Percentiles rank a stretch among this genome's conserved stretches.
phyloP scores from a whole-genome alignment of 1,140 invertebrate genomes.

The Eriocheir sinensis region DNA sequence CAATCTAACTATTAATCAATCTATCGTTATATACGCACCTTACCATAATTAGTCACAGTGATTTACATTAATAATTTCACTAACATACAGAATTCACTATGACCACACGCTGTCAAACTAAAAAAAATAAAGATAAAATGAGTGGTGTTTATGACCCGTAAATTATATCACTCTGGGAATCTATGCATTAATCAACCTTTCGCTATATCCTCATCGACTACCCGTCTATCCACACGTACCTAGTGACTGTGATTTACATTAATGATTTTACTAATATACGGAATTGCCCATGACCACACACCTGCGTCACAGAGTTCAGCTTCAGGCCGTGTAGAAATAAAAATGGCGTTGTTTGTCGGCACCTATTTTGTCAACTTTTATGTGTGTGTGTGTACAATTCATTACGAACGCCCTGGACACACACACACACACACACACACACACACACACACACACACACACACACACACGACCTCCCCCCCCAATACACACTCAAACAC shows the following conservation, averaged over 20 bases:
- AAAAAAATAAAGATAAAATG: too few relatives aligned
- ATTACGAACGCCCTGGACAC: not conserved
- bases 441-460: not conserved
- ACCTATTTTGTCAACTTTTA: not conserved
- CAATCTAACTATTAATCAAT: too few relatives aligned
- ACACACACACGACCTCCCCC: not conserved
- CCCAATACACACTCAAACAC: not conserved
- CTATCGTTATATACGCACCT: too few relatives aligned
- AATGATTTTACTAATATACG: too few relatives aligned
- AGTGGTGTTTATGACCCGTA: too few relatives aligned
- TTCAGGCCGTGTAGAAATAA: not conserved
- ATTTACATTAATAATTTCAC: too few relatives aligned
- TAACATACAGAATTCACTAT: too few relatives aligned
- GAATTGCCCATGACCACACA: too few relatives aligned
- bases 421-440: slow-evolving; percentile 22
- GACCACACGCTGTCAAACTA: too few relatives aligned
- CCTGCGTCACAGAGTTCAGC: not conserved
- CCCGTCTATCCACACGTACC: not conserved
- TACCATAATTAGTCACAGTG: too few relatives aligned
- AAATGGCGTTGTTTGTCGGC: not conserved
- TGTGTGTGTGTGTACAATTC: not conserved
- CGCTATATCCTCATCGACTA: too few relatives aligned
- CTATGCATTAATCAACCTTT: not conserved
- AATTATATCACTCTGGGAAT: not conserved
- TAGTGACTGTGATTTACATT: too few relatives aligned